Evolutionary conservation across 2,113 vertebrate species (phyloP).

Genomic region (Scolopax mira): DNA sequence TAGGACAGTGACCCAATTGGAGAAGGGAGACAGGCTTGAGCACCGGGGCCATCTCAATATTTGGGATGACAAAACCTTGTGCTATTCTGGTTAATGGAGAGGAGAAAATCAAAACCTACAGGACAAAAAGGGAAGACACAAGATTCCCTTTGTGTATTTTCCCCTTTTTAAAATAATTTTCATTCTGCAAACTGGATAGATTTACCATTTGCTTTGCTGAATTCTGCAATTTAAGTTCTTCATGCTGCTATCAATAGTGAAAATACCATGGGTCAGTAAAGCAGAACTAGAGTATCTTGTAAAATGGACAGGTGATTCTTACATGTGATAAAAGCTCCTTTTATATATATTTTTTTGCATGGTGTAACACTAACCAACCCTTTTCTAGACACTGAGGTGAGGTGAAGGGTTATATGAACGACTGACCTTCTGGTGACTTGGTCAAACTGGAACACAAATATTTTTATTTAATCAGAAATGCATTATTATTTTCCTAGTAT

Average conservation of each 20-base stretch:
- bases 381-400: neutral
- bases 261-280: neutral
- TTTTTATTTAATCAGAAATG: neutral
- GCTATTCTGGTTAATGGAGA: neutral
- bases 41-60: neutral
- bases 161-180: neutral
- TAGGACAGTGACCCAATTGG: neutral
- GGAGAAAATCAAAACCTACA: neutral
- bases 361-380: neutral
- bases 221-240: constrained; percentile 17
- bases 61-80: neutral
- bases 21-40: neutral
- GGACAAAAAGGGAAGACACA: neutral
- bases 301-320: neutral
- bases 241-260: neutral
- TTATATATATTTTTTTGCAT: neutral
- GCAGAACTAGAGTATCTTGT: neutral
- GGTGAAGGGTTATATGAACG: neutral
- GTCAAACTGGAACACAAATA: neutral
- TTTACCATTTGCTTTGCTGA: neutral
- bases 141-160: neutral
- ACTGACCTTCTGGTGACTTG: neutral
- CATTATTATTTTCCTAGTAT: neutral
- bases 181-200: neutral
- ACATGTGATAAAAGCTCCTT: neutral